Percentiles rank a stretch among this genome's conserved stretches.
Conservation (phyloP, 2,888 invertebrate species). For the Crocallis elinguaria region DNA sequence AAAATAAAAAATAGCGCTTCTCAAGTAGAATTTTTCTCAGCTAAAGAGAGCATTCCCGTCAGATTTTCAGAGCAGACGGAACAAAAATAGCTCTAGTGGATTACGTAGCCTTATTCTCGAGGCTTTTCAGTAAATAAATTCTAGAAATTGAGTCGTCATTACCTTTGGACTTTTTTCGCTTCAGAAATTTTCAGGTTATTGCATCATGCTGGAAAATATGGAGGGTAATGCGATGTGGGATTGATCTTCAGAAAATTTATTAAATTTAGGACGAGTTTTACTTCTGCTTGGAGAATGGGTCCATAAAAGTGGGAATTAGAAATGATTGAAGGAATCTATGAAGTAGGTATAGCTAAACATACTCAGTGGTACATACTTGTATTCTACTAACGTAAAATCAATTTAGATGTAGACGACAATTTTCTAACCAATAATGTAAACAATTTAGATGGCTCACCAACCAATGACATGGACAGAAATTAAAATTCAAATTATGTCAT, state of each 20-base stretch:
- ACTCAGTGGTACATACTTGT: no score
- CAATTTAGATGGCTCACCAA: no score
- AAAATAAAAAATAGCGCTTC: conserved; percentile 19
- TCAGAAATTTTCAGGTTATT: background rate
- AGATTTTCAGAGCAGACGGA: conserved; percentile 36
- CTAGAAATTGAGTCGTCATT: conserved; percentile 34
- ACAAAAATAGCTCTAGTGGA: conserved; percentile 43
- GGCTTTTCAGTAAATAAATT: conserved; percentile 33
- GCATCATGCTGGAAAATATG: background rate
- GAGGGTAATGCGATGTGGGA: background rate
- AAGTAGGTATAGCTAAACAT: no score
- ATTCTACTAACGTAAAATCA: no score
- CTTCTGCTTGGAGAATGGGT: no score
- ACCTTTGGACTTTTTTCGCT: conserved; percentile 7
- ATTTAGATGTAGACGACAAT: no score
- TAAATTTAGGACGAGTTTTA: no score
- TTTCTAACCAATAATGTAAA: no score
- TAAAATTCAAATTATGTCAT: no score
- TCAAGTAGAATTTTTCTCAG: conserved; percentile 24
- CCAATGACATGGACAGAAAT: no score
- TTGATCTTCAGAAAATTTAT: background rate
- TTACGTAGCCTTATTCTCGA: conserved; percentile 37
- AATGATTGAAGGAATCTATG: no score
- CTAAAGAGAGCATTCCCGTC: conserved; percentile 29
- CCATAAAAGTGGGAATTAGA: no score